phyloP scores from a whole-genome alignment of 2,797 vertebrate genomes.

The Scolopax rusticola region DNA sequence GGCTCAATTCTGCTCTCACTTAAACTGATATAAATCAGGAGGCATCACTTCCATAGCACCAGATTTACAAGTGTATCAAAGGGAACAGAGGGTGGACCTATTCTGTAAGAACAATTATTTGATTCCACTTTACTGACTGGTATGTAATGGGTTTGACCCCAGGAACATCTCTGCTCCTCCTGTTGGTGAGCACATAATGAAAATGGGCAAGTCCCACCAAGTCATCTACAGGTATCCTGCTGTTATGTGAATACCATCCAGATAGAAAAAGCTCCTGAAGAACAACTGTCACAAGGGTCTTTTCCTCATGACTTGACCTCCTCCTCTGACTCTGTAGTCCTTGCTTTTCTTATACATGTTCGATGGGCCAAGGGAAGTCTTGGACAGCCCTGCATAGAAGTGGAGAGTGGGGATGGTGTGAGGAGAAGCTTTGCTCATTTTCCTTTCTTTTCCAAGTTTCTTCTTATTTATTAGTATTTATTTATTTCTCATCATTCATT shows the following conservation, averaged over 20 bases:
- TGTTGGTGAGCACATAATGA: not conserved
- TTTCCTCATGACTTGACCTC: not conserved
- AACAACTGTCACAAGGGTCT: not conserved
- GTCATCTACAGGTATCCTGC: not conserved
- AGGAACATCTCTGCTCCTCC: not conserved
- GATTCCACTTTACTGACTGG: not conserved
- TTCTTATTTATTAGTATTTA: constrained; percentile 75
- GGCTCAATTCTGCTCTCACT: not conserved
- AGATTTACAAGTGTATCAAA: not conserved
- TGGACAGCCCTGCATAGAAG: not conserved
- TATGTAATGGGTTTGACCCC: not conserved
- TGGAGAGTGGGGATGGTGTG: not conserved
- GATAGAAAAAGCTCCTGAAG: not conserved
- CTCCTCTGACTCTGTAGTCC: not conserved
- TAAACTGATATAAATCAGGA: not conserved
- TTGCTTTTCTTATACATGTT: not conserved
- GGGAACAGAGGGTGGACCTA: not conserved
- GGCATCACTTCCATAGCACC: not conserved
- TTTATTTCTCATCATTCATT: constrained; percentile 48
- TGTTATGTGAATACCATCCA: not conserved
- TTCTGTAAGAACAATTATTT: not conserved
- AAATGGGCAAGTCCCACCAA: not conserved
- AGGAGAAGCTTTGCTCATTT: not conserved
- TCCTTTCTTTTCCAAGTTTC: not conserved
- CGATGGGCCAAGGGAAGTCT: not conserved